Evolutionary conservation across 2,797 vertebrate genomes (phyloP), one percentile per base, ranked within the genome.

Genomic region (Premnoplex brunnescens): DNA sequence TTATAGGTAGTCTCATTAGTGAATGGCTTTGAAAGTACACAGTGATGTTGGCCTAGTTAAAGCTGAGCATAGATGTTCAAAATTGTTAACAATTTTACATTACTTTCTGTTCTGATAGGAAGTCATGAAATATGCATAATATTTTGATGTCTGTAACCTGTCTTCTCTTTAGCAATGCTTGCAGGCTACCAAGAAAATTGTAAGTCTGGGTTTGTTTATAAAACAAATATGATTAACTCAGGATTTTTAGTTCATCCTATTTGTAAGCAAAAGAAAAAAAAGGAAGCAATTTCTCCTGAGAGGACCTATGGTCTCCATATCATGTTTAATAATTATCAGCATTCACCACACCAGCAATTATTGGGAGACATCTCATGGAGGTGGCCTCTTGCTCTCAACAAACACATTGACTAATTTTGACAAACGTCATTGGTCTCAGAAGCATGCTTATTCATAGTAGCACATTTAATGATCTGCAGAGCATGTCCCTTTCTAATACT

Each of bases 391-490:
- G 91, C 82, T 94, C 95, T 96, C 80, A 46, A 51, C 71, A 67
- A 96, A 92, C 69, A 92, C 81, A 86, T 14, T 77, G 78, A 83
- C 73, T 97, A 92, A 77, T 95, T 97, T 95, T 97, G 95, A 97
- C 88, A 91, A 97, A 97, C 94, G 79, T 74, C 91, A 96, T 75
- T 89, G 85, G 82, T 97, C 80, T 75, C 92, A 79, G 85, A 93
- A 92, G 75, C 16, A 3, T 89, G 71, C 58, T 96, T 94, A 82
- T 95, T 96, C 91, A 73, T 93, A 59, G 85, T 87, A 97, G 73
- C 64, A 90, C 60, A 79, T 96, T 96, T 97, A 98, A 97, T 96
- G 96, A 97, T 97, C 78, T 97, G 66, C 37, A 91, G 96, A 97
- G 72, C 87, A 80, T 93, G 90, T 96, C 92, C 86, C 75, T 37